phyloP scores from a whole-genome alignment of 2,113 vertebrate species.

The Gobiocypris rarus region DNA sequence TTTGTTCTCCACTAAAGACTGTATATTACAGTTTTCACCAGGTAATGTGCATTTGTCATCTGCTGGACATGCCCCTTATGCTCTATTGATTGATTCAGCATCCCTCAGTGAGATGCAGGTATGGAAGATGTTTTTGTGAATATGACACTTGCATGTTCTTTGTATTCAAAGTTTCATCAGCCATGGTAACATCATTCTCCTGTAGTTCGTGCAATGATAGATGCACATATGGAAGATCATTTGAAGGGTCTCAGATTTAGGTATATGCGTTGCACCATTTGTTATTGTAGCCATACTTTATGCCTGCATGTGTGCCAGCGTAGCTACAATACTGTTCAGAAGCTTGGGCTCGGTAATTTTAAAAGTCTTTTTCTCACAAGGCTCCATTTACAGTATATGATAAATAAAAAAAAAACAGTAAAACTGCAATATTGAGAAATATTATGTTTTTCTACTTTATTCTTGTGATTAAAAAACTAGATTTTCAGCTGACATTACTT shows the following conservation, averaged over 20 bases:
- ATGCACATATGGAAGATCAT: slow-evolving; percentile 19
- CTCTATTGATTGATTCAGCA: slow-evolving; percentile 10
- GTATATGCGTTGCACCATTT: background rate
- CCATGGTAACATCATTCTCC: background rate
- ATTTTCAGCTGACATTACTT: no score
- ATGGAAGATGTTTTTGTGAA: background rate
- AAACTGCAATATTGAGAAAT: no score
- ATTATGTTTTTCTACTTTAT: no score
- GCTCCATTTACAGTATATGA: background rate
- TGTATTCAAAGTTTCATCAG: background rate
- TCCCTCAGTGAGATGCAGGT: background rate
- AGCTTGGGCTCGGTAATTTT: background rate
- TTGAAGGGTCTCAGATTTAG: slow-evolving; percentile 12
- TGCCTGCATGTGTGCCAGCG: background rate
- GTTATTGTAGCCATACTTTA: background rate
- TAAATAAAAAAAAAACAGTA: background rate
- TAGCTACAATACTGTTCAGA: background rate
- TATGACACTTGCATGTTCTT: background rate
- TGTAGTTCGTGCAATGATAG: background rate
- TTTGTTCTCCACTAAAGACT: slow-evolving; percentile 21
- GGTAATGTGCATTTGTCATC: slow-evolving; percentile 36
- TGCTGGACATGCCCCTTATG: slow-evolving; percentile 15
- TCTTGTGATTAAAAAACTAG: no score
- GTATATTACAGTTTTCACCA: slow-evolving; percentile 22
- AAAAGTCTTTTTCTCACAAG: background rate